Evolutionary conservation across 37 sponge, comb jelly and placozoan species (phyloP).

Genomic region (Axinella damicornis): DNA sequence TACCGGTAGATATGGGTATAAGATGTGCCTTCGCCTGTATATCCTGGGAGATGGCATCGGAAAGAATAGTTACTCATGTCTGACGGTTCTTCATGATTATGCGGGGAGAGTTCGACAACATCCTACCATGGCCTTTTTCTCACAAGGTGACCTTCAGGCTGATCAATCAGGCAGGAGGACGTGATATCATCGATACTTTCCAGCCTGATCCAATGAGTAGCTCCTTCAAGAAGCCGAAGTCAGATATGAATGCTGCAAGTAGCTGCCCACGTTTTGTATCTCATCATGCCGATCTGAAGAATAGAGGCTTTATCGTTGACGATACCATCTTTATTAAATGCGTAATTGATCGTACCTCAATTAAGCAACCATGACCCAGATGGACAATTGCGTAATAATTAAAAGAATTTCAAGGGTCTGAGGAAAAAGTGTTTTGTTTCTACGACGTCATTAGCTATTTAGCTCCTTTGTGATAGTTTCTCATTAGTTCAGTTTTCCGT

Average conservation of each 20-base stretch:
- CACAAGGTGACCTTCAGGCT: conserved; percentile 81
- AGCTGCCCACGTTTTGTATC: conserved; percentile 76
- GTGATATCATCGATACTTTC: conserved; percentile 80
- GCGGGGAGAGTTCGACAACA: conserved; percentile 86
- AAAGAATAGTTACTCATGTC: conserved; percentile 67
- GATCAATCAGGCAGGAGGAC: conserved; percentile 64
- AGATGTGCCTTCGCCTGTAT: conserved; percentile 87
- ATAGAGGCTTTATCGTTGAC: conserved; percentile 62
- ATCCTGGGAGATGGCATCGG: conserved; percentile 85
- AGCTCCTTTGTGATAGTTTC: too few species aligned
- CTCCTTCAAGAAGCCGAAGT: conserved; percentile 73
- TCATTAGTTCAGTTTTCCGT: too few species aligned
- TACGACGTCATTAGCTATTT: background rate
- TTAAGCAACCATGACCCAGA: conserved; percentile 24
- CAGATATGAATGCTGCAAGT: conserved; percentile 84
- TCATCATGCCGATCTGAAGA: conserved; percentile 47
- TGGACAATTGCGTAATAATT: background rate
- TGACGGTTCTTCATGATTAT: conserved; percentile 79
- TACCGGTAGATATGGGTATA: conserved; percentile 82
- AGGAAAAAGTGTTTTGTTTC: background rate
- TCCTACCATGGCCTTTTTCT: conserved; percentile 83
- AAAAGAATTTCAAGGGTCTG: too few species aligned
- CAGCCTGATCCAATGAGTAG: conserved; percentile 84
- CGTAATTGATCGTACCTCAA: conserved; percentile 44
- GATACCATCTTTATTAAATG: conserved; percentile 79